Conservation (phyloP, 1,140 invertebrate species). For the Phthorimaea operculella region DNA sequence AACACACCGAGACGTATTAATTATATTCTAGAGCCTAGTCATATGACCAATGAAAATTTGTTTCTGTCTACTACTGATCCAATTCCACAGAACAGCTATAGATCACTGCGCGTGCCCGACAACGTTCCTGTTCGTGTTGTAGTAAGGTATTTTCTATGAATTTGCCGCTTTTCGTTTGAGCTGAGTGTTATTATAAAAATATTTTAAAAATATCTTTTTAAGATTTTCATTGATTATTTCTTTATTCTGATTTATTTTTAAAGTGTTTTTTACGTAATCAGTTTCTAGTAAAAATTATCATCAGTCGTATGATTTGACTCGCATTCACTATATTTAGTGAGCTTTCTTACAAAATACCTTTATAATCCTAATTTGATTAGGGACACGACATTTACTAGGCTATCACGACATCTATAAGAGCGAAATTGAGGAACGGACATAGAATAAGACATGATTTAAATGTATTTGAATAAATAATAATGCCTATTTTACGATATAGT, state of each 20-base stretch:
- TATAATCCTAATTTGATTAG: constrained; percentile 29
- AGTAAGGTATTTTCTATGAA: too few species aligned
- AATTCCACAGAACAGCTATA: too few species aligned
- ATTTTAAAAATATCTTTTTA: too few species aligned
- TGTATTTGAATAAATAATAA: constrained; percentile 44
- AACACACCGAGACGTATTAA: constrained; percentile 42
- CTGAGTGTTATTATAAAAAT: too few species aligned
- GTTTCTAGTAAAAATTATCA: too few species aligned
- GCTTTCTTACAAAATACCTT: constrained; percentile 39
- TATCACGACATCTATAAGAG: constrained; percentile 65
- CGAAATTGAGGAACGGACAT: constrained; percentile 64
- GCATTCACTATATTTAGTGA: constrained; percentile 41
- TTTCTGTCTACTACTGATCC: too few species aligned
- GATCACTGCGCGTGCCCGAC: too few species aligned
- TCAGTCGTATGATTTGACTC: constrained; percentile 19
- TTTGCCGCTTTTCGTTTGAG: too few species aligned
- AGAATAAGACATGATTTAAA: constrained; percentile 55
- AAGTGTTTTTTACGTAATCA: too few species aligned
- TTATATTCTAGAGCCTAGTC: constrained; percentile 19
- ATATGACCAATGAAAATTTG: not conserved
- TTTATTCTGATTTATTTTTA: too few species aligned
- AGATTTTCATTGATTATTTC: too few species aligned
- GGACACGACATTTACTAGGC: constrained; percentile 61
- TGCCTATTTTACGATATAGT: constrained; percentile 40
- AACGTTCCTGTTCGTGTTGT: too few species aligned